phyloP scores from a whole-genome alignment of 2,797 vertebrate genomes.

The Smutsia temminckii region DNA sequence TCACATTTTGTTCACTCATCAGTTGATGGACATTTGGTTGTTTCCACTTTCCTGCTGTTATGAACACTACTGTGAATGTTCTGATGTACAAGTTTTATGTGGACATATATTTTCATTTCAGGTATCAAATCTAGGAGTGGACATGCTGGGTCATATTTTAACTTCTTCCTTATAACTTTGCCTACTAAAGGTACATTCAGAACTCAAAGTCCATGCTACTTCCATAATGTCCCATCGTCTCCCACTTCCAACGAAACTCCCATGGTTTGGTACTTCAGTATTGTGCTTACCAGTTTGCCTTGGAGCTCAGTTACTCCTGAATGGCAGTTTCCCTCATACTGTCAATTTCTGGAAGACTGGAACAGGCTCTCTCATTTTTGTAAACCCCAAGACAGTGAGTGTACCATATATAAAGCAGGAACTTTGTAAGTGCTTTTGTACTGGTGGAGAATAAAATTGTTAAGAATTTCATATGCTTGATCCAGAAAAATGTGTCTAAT shows the following conservation, averaged over 20 bases:
- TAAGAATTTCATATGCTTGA: background rate
- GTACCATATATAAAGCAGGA: background rate
- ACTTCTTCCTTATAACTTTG: background rate
- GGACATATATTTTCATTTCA: background rate
- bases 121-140: background rate
- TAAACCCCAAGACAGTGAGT: background rate
- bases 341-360: background rate
- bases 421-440: background rate
- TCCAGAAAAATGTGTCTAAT: background rate
- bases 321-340: background rate
- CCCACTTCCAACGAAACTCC: background rate
- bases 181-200: background rate
- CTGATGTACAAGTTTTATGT: background rate
- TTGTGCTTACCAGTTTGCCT: background rate
- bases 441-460: background rate
- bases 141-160: background rate
- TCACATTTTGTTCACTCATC: background rate
- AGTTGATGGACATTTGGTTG: background rate
- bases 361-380: background rate
- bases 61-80: background rate
- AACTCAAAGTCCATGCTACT: background rate
- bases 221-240: background rate
- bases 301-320: background rate
- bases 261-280: background rate
- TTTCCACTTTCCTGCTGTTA: background rate